phyloP scores from a whole-genome alignment of 2,113 vertebrate species.

The Cnemophilus loriae region DNA sequence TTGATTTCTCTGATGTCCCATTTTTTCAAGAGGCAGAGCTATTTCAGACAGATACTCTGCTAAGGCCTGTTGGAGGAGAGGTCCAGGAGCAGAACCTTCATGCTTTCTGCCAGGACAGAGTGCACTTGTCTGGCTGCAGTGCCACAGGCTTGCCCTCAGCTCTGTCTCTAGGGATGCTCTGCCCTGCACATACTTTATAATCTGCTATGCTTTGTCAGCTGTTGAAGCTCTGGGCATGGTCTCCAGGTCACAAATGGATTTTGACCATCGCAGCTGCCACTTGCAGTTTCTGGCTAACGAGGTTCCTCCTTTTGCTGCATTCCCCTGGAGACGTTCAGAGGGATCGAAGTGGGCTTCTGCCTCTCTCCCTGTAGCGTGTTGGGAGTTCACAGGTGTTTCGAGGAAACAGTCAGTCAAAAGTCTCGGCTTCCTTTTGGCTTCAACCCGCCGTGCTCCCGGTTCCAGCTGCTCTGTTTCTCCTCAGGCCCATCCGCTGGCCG shows the following conservation, averaged over 20 bases:
- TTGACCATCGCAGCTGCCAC: background rate
- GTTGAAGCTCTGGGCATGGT: background rate
- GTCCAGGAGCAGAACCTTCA: background rate
- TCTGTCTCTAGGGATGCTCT: background rate
- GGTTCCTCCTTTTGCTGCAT: background rate
- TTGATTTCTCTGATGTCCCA: background rate
- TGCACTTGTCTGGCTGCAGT: fast-evolving
- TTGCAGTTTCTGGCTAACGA: background rate
- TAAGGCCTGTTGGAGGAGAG: background rate
- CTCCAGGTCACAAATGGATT: background rate
- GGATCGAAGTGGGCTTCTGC: background rate
- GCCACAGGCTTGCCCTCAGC: background rate
- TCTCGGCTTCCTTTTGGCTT: background rate
- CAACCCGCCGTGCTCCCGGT: fast-evolving
- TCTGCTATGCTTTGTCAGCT: background rate
- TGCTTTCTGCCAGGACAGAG: background rate
- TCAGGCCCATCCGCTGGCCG: background rate
- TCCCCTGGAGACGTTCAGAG: background rate
- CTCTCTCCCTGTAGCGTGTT: background rate
- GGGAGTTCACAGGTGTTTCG: too few relatives aligned
- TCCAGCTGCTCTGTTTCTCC: background rate
- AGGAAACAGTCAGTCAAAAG: background rate
- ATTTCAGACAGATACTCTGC: background rate
- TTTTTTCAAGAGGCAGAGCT: background rate
- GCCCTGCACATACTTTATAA: fast-evolving